Conservation (phyloP, 2,888 invertebrate genomes). For the Chesias legatella region DNA sequence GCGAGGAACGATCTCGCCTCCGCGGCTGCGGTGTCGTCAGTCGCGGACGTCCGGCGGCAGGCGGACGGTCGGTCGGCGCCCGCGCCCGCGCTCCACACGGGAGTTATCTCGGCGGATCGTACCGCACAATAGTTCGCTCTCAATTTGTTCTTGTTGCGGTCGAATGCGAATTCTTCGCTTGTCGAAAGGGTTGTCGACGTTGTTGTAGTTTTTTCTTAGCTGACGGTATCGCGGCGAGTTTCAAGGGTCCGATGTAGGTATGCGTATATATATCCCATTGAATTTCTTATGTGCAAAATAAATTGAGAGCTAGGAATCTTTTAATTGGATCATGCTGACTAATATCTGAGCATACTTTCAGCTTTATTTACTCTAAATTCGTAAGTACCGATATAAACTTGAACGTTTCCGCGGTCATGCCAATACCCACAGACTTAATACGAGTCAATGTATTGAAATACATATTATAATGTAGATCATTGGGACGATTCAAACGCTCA, state of each 20-base stretch:
- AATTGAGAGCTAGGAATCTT: no score
- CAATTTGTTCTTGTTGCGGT: conserved; percentile 79
- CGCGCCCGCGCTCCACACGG: conserved; percentile 64
- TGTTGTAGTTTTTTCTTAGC: conserved; percentile 66
- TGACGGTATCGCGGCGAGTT: conserved; percentile 47
- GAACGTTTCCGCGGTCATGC: no score
- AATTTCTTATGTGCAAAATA: no score
- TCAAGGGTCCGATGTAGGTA: conserved; percentile 33
- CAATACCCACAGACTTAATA: no score
- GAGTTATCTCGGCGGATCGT: conserved; percentile 77
- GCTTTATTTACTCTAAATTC: no score
- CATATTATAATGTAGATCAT: no score
- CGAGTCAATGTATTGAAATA: no score
- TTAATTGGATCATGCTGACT: no score
- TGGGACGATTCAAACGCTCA: no score
- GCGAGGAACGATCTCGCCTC: conserved; percentile 19
- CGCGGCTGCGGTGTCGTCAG: conserved; percentile 34
- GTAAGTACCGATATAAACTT: no score
- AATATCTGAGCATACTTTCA: no score
- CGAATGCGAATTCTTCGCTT: conserved; percentile 72
- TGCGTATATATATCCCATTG: no score
- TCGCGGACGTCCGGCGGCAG: conserved; percentile 56
- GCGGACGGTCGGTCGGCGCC: conserved; percentile 55
- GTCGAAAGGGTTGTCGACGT: conserved; percentile 61
- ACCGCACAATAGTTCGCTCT: conserved; percentile 76